Percentiles rank a stretch among this genome's conserved stretches.
These are phyloP conservation scores for Octonoba sinensis DNA, from an alignment of 2,888 invertebrate species.

Conservation along the genomic window DNA sequence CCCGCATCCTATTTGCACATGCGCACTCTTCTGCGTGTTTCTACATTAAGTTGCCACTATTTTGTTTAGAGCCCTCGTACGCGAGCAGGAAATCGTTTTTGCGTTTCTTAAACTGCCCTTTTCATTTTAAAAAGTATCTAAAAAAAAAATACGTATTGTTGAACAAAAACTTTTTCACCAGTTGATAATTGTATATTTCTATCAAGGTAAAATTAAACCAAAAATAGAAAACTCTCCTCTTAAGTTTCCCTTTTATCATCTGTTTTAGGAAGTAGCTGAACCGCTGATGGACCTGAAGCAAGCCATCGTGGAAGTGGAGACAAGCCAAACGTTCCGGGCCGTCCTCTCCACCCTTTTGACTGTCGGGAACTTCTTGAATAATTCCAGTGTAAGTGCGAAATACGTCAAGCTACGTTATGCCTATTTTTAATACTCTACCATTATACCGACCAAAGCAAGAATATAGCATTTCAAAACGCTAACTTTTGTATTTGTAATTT, in stretches of 20 bases:
- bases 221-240: too few species aligned
- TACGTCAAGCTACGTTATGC: not conserved
- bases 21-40: too few species aligned
- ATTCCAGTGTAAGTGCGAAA: slow-evolving; percentile 75
- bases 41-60: too few species aligned
- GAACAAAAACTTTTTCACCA: too few species aligned
- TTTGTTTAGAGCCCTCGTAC: too few species aligned
- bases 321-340: slow-evolving; percentile 86
- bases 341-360: slow-evolving; percentile 91
- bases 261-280: slow-evolving; percentile 91
- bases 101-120: too few species aligned
- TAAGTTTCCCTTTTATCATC: not conserved
- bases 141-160: too few species aligned
- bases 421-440: not conserved
- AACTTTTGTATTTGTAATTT: not conserved
- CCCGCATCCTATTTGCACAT: too few species aligned
- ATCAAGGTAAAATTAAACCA: too few species aligned
- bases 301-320: slow-evolving; percentile 90
- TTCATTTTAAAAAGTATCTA: too few species aligned
- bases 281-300: slow-evolving; percentile 98
- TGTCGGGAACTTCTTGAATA: slow-evolving; percentile 96
- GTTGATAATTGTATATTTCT: too few species aligned
- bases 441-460: not conserved
- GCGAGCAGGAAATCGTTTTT: too few species aligned
- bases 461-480: not conserved